phyloP scores from a whole-genome alignment of 2,113 vertebrate genomes.

The Heloderma charlesbogerti region DNA sequence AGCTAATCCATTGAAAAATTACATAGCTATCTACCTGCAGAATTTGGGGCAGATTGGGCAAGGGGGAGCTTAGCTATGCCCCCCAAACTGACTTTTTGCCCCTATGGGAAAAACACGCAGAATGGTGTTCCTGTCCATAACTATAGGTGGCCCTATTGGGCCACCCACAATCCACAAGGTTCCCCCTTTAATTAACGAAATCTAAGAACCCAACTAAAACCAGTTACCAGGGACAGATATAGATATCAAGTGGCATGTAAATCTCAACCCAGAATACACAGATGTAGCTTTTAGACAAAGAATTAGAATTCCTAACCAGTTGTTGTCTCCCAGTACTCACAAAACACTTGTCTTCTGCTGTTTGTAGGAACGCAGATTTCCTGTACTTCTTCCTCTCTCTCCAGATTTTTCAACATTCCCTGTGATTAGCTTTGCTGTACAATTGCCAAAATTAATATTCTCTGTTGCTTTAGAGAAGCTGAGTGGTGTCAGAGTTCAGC shows the following conservation, averaged over 20 bases:
- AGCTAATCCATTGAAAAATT: no score
- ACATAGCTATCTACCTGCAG: no score
- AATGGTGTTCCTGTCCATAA: no score
- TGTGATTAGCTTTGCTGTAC: slow-evolving; percentile 60
- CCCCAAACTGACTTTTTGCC: no score
- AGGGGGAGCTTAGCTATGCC: no score
- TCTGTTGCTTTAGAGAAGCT: slow-evolving; percentile 66
- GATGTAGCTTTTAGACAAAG: background rate
- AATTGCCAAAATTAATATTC: slow-evolving; percentile 58
- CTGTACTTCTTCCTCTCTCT: slow-evolving; percentile 39
- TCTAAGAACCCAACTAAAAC: slow-evolving; percentile 3
- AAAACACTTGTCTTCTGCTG: slow-evolving; percentile 30
- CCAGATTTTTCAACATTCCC: slow-evolving; percentile 48
- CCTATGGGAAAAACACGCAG: no score
- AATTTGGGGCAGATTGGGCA: no score
- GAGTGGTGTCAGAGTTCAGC: slow-evolving; percentile 67
- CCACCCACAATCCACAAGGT: slow-evolving; percentile 10
- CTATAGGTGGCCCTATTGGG: no score
- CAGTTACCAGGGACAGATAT: slow-evolving; percentile 6
- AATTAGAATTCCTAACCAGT: slow-evolving; percentile 41
- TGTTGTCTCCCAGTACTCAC: slow-evolving; percentile 34
- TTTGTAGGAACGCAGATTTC: slow-evolving; percentile 47
- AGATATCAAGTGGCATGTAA: slow-evolving; percentile 27
- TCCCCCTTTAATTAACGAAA: slow-evolving; percentile 31
- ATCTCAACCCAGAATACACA: slow-evolving; percentile 25